phyloP scores from a whole-genome alignment of 2,113 vertebrate genomes.

The Tylochromis polylepis region DNA sequence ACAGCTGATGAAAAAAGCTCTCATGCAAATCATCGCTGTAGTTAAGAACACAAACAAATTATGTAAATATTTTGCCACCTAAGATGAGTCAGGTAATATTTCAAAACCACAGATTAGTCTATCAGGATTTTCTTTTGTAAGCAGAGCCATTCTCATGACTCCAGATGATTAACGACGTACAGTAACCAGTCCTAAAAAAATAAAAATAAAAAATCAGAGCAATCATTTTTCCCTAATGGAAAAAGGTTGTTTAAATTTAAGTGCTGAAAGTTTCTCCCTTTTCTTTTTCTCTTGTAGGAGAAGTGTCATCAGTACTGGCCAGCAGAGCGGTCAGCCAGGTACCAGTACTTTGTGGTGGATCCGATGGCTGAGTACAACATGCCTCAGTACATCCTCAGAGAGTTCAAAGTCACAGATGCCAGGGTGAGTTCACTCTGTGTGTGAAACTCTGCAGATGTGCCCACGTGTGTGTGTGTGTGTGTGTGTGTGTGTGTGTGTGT shows the following conservation, averaged over 20 bases:
- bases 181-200: neutral
- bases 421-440: slow-evolving; percentile 73
- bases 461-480: neutral
- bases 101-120: slow-evolving; percentile 15
- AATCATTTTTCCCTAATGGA: neutral
- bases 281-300: slow-evolving; percentile 72
- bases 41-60: slow-evolving; percentile 33
- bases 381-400: slow-evolving; percentile 94
- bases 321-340: slow-evolving; percentile 91
- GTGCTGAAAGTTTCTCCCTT: neutral
- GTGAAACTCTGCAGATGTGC: neutral
- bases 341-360: slow-evolving; percentile 97
- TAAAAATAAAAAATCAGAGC: neutral
- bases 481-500: no score
- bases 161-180: slow-evolving; percentile 16
- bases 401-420: slow-evolving; percentile 96
- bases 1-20: slow-evolving; percentile 4
- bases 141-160: neutral
- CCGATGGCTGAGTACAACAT: slow-evolving; percentile 98
- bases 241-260: neutral
- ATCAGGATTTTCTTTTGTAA: neutral
- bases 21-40: neutral
- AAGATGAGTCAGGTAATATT: slow-evolving; percentile 16
- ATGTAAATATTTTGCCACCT: slow-evolving; percentile 35
- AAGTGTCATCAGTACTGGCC: slow-evolving; percentile 98